Conservation (phyloP, 2,797 vertebrate genomes). For the Enoplosus armatus region DNA sequence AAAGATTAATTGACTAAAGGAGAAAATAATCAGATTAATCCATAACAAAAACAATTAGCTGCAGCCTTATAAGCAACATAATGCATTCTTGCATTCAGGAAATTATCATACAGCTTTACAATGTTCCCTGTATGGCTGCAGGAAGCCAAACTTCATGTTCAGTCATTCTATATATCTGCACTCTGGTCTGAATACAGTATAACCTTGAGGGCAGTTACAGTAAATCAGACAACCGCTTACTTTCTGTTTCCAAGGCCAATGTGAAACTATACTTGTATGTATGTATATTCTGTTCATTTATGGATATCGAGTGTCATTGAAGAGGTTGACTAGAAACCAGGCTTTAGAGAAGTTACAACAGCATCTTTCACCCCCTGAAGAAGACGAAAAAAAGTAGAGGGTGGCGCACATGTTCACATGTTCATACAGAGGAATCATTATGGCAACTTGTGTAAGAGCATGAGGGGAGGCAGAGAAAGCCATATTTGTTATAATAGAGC, state of each 20-base stretch:
- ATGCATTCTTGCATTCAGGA: conserved; percentile 11
- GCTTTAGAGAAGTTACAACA: conserved; percentile 67
- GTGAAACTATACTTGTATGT: neutral
- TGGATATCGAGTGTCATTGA: neutral
- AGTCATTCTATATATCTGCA: neutral
- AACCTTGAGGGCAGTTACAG: neutral
- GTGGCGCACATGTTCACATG: conserved; percentile 40
- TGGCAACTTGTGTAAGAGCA: conserved; percentile 44
- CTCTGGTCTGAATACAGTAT: neutral
- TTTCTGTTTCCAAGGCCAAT: neutral
- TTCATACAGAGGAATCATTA: conserved; percentile 71
- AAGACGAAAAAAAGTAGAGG: conserved; percentile 21
- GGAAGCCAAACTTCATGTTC: conserved; percentile 28
- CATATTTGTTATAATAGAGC: conserved; percentile 5
- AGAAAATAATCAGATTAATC: neutral
- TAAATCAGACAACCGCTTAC: neutral
- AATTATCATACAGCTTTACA: conserved; percentile 32
- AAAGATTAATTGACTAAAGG: neutral
- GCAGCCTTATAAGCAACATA: neutral
- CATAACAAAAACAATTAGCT: neutral
- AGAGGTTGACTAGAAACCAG: conserved; percentile 24
- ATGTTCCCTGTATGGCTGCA: conserved; percentile 2
- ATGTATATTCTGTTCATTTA: neutral
- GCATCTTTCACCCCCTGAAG: conserved; percentile 64
- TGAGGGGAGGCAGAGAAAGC: conserved; percentile 24